Evolutionary conservation across 2,113 vertebrate species (phyloP).

Genomic region (Corydoras sp.): DNA sequence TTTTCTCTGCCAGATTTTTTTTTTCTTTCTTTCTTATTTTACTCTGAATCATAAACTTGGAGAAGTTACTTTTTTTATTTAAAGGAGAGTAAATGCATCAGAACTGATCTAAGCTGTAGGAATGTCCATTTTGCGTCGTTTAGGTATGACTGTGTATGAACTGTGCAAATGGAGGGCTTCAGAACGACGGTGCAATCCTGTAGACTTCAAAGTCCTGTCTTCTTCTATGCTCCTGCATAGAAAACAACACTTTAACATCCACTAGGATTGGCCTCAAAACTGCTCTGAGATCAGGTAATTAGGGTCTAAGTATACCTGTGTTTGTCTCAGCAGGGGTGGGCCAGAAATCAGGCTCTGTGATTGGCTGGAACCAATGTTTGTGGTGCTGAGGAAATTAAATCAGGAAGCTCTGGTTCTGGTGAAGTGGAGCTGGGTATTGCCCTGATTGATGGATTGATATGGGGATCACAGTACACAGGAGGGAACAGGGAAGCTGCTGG

Average conservation of each 20-base stretch:
- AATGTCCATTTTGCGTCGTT: not conserved
- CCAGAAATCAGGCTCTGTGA: not conserved
- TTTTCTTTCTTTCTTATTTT: too few species aligned
- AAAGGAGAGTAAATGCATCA: too few species aligned
- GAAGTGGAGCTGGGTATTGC: conserved; percentile 21
- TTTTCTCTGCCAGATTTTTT: too few species aligned
- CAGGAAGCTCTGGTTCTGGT: conserved; percentile 30
- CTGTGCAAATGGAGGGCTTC: not conserved
- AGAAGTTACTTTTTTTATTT: too few species aligned
- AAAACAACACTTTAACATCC: not conserved
- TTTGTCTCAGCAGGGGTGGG: conserved; percentile 1
- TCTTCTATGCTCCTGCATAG: not conserved
- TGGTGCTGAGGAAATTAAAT: conserved; percentile 25
- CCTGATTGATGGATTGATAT: conserved; percentile 35
- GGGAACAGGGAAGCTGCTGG: conserved; percentile 22
- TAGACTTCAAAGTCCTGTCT: not conserved
- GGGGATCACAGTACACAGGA: conserved; percentile 32
- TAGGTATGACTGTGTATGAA: conserved; percentile 1
- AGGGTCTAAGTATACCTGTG: not conserved
- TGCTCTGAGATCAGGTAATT: conserved; percentile 4
- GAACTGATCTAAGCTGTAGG: too few species aligned
- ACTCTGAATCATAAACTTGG: too few species aligned
- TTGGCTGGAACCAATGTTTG: conserved; percentile 32
- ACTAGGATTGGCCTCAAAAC: not conserved
- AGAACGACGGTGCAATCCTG: not conserved